These are phyloP conservation scores for Diorhabda elongata DNA, from an alignment of 1,140 invertebrate genomes.

Conservation along the genomic window DNA sequence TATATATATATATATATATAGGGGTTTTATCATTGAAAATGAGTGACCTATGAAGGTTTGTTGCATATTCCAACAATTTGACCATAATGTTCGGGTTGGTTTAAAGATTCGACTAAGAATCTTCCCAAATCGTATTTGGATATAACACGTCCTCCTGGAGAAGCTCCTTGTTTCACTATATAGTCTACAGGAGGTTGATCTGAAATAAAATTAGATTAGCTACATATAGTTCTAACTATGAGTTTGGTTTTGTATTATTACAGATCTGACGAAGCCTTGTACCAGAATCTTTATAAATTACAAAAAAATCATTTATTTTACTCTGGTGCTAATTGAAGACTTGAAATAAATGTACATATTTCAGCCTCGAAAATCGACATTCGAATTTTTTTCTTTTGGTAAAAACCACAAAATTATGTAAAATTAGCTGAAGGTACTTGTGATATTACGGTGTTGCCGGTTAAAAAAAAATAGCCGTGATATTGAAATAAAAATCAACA, in stretches of 20 bases:
- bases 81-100: conserved; percentile 63
- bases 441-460: too few relatives aligned
- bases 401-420: not conserved
- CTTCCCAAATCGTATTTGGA: conserved; percentile 71
- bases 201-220: conserved; percentile 41
- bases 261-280: too few relatives aligned
- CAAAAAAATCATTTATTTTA: not conserved
- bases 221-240: not conserved
- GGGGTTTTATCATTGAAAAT: not conserved
- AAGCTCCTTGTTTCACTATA: conserved; percentile 55
- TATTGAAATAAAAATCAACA: too few relatives aligned
- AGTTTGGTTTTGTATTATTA: not conserved
- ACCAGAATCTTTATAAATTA: not conserved
- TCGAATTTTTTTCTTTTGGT: not conserved
- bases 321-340: too few relatives aligned
- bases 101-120: conserved; percentile 69
- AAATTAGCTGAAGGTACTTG: too few relatives aligned
- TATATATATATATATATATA: too few relatives aligned
- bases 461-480: too few relatives aligned
- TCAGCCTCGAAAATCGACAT: too few relatives aligned
- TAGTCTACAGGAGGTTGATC: conserved; percentile 57
- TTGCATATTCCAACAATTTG: conserved; percentile 59
- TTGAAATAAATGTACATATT: not conserved
- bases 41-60: conserved; percentile 15
- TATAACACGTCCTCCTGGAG: conserved; percentile 63